Evolutionary conservation across 2,113 vertebrate genomes (phyloP).

Genomic region (Scomber japonicus): DNA sequence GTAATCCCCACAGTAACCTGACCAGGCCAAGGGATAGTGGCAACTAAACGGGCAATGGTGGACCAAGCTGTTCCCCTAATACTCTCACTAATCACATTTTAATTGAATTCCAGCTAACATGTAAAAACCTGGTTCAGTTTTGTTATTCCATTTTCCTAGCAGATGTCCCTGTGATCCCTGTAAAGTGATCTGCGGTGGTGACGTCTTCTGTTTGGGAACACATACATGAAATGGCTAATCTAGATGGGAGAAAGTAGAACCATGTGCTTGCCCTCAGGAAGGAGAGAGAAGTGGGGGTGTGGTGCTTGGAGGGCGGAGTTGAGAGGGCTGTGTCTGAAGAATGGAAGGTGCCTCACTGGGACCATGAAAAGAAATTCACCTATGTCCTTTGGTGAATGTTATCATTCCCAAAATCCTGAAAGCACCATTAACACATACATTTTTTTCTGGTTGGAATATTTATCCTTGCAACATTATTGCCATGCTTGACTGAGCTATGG

Average conservation of each 20-base stretch:
- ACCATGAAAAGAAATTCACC: background rate
- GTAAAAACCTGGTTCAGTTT: slow-evolving; percentile 85
- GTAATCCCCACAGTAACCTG: slow-evolving; percentile 81
- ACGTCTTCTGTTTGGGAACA: slow-evolving; percentile 82
- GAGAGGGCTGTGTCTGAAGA: slow-evolving; percentile 8
- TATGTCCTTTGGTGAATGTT: slow-evolving; percentile 1
- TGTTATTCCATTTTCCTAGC: slow-evolving; percentile 86
- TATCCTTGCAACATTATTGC: background rate
- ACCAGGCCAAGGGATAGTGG: slow-evolving; percentile 68
- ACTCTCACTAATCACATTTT: slow-evolving; percentile 82
- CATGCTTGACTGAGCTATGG: slow-evolving; percentile 13
- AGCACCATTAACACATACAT: slow-evolving; percentile 9
- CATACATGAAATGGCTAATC: slow-evolving; percentile 73
- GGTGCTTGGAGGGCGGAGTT: background rate
- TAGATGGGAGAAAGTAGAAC: slow-evolving; percentile 80
- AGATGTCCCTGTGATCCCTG: slow-evolving; percentile 87
- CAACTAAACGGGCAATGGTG: slow-evolving; percentile 55
- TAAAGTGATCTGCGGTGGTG: slow-evolving; percentile 85
- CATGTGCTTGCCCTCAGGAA: slow-evolving; percentile 72
- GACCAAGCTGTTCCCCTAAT: slow-evolving; percentile 71
- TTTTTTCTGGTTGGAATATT: background rate
- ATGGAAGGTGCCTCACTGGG: slow-evolving; percentile 24
- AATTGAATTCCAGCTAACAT: slow-evolving; percentile 85
- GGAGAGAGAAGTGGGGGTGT: slow-evolving; percentile 6
- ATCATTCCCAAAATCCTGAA: slow-evolving; percentile 22